Evolutionary conservation across 2,113 vertebrate genomes (phyloP).

Genomic region (Leptobrachium ailaonicum): DNA sequence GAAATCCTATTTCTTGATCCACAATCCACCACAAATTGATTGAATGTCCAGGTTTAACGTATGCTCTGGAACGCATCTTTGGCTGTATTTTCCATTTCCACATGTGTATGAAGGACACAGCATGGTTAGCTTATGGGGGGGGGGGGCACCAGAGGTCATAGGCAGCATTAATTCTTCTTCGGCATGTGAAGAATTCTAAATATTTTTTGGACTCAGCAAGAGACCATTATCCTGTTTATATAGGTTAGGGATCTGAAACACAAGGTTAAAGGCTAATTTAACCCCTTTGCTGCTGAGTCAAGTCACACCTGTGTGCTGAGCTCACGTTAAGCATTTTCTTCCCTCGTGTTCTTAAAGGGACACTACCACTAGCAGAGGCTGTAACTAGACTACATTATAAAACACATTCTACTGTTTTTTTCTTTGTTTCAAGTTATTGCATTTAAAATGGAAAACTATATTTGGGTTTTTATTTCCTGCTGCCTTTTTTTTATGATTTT

Average conservation of each 20-base stretch:
- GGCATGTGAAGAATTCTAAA: slow-evolving; percentile 5
- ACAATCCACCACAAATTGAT: background rate
- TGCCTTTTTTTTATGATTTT: too few relatives aligned
- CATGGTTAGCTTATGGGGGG: background rate
- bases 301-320: too few relatives aligned
- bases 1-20: background rate
- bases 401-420: too few relatives aligned
- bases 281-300: too few relatives aligned
- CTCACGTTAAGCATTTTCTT: too few relatives aligned
- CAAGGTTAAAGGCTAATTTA: too few relatives aligned
- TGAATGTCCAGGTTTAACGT: background rate
- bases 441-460: too few relatives aligned
- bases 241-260: background rate
- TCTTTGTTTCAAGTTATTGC: too few relatives aligned
- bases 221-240: background rate
- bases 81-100: background rate
- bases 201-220: background rate
- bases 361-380: too few relatives aligned
- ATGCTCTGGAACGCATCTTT: background rate
- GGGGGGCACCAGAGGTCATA: background rate
- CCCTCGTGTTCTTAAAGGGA: too few relatives aligned
- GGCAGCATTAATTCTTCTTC: background rate
- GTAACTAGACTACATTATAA: too few relatives aligned
- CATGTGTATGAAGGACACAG: background rate
- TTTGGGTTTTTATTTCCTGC: too few relatives aligned